Evolutionary conservation across 1,140 invertebrate genomes (phyloP).

Genomic region (Micrasema longulum): DNA sequence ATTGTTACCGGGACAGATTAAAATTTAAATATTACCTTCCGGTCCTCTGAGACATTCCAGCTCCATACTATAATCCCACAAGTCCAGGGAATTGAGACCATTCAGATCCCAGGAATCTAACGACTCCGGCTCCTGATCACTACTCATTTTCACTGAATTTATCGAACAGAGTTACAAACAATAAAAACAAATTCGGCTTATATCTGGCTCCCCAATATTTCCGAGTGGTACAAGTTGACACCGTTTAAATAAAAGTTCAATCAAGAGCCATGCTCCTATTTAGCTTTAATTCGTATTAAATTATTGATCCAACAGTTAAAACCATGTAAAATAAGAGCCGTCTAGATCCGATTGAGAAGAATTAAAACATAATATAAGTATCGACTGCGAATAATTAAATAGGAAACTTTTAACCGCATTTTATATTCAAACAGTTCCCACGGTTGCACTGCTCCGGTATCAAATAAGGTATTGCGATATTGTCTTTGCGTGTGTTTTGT

Average conservation of each 20-base stretch:
- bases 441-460: no score
- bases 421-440: no score
- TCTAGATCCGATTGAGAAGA: slow-evolving; percentile 16
- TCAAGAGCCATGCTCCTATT: background rate
- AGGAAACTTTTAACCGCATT: no score
- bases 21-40: slow-evolving; percentile 69
- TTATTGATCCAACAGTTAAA: slow-evolving; percentile 36
- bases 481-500: background rate
- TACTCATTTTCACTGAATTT: slow-evolving; percentile 45
- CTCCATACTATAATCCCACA: slow-evolving; percentile 86
- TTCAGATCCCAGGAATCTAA: slow-evolving; percentile 66
- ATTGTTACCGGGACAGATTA: no score
- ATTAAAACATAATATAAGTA: no score
- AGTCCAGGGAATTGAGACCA: slow-evolving; percentile 78
- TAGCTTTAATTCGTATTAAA: slow-evolving; percentile 22
- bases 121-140: slow-evolving; percentile 51
- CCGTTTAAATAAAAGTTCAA: no score
- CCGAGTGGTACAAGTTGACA: slow-evolving; percentile 1
- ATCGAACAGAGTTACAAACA: slow-evolving; percentile 23
- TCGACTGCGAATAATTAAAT: no score
- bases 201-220: background rate
- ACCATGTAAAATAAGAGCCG: slow-evolving; percentile 18
- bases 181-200: slow-evolving; percentile 6
- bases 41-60: slow-evolving; percentile 80
- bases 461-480: no score